Conservation (phyloP, 1,140 invertebrate species). For the Philopotamus ludificatus region DNA sequence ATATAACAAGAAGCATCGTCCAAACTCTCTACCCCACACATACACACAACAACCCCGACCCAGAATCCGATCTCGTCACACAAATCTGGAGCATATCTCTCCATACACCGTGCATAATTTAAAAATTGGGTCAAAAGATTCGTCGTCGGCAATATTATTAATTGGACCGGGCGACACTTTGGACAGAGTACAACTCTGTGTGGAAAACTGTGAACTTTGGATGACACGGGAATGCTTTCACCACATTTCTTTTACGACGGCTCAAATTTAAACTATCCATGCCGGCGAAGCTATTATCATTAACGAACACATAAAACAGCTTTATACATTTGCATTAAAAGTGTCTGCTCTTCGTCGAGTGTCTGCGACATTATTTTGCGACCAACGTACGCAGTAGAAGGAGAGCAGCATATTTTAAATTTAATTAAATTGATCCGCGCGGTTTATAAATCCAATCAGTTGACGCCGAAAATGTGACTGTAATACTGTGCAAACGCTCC, state of each 20-base stretch:
- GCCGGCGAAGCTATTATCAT: background rate
- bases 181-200: background rate
- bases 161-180: slow-evolving; percentile 5
- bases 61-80: background rate
- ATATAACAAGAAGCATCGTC: background rate
- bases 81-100: background rate
- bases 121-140: slow-evolving; percentile 5
- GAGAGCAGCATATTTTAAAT: too few relatives aligned
- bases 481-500: background rate
- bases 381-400: too few relatives aligned
- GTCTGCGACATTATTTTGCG: background rate
- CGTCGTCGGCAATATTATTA: slow-evolving; percentile 14
- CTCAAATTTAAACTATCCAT: background rate
- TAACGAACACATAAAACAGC: background rate
- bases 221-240: slow-evolving; percentile 23
- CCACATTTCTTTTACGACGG: background rate
- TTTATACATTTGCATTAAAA: background rate
- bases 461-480: background rate
- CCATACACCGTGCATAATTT: too few relatives aligned
- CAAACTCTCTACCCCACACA: background rate
- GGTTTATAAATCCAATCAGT: background rate
- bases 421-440: too few relatives aligned
- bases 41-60: background rate
- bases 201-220: background rate
- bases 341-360: background rate